These are phyloP conservation scores for Xestia ashworthii DNA, from an alignment of 2,888 invertebrate species.

Conservation along the genomic window DNA sequence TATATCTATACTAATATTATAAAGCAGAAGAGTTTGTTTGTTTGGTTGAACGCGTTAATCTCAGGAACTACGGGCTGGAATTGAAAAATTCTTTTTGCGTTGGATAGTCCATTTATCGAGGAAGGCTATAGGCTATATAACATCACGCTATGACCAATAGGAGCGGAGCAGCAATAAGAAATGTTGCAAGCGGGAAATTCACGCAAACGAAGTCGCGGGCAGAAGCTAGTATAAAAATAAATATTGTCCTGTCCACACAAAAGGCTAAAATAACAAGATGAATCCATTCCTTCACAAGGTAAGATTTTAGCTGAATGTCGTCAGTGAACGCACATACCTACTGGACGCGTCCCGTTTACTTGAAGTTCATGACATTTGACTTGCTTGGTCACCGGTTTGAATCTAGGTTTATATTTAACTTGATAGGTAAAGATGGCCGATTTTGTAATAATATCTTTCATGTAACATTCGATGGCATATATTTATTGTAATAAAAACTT, in stretches of 20 bases:
- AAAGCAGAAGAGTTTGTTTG: too few relatives aligned
- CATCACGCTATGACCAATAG: too few relatives aligned
- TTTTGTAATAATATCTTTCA: conserved; percentile 1
- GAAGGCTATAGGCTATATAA: too few relatives aligned
- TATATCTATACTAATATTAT: too few relatives aligned
- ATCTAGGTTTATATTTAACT: conserved; percentile 13
- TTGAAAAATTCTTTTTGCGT: too few relatives aligned
- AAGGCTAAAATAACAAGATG: background rate
- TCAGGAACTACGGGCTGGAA: too few relatives aligned
- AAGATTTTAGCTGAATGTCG: conserved; percentile 19
- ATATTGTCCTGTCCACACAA: background rate
- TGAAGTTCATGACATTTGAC: conserved; percentile 45
- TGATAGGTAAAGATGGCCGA: background rate
- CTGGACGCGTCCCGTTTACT: conserved; percentile 23
- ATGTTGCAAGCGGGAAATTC: too few relatives aligned
- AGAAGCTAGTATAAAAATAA: background rate
- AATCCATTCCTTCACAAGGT: conserved; percentile 3
- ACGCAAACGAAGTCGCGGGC: too few relatives aligned
- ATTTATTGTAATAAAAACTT: background rate
- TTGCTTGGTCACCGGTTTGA: conserved; percentile 14
- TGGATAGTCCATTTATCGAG: too few relatives aligned
- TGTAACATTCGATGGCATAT: background rate
- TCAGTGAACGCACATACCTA: conserved; percentile 30
- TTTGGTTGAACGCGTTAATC: too few relatives aligned
- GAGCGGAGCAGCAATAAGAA: too few relatives aligned